Conservation (phyloP, 2,113 vertebrate genomes). For the Phodopus roborovskii region DNA sequence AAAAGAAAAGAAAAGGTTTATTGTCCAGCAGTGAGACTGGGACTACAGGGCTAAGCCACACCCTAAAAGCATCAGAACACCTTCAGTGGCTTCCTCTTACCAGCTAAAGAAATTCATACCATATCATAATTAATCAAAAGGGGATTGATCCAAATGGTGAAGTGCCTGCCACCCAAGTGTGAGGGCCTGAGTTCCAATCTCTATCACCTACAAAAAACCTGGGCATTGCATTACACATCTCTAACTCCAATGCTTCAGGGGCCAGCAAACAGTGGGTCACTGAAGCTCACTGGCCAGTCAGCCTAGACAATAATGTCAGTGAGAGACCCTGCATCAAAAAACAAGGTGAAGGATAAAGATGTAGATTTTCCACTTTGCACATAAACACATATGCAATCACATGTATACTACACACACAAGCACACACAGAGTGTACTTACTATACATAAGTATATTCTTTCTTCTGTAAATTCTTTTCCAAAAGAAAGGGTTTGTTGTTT, state of each 20-base stretch:
- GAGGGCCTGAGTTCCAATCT: too few species aligned
- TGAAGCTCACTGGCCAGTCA: not conserved
- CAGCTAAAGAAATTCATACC: not conserved
- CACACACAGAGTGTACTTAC: not conserved
- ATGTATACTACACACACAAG: not conserved
- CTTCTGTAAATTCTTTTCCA: conserved; percentile 20
- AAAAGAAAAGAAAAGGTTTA: too few species aligned
- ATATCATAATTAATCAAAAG: not conserved
- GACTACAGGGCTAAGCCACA: not conserved
- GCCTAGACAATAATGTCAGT: too few species aligned
- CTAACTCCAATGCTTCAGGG: not conserved
- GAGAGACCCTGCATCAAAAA: not conserved
- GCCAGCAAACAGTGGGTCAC: not conserved
- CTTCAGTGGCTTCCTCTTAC: not conserved
- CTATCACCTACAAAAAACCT: not conserved
- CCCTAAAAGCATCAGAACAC: not conserved
- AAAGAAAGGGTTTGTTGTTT: not conserved
- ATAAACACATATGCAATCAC: not conserved
- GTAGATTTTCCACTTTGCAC: not conserved
- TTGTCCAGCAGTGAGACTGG: not conserved
- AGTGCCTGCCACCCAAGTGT: not conserved
- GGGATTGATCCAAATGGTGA: not conserved
- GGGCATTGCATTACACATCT: not conserved
- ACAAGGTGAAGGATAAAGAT: not conserved
- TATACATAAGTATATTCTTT: not conserved